These are phyloP conservation scores for Ceraclea dissimilis DNA, from an alignment of 2,888 invertebrate species.

Conservation along the genomic window DNA sequence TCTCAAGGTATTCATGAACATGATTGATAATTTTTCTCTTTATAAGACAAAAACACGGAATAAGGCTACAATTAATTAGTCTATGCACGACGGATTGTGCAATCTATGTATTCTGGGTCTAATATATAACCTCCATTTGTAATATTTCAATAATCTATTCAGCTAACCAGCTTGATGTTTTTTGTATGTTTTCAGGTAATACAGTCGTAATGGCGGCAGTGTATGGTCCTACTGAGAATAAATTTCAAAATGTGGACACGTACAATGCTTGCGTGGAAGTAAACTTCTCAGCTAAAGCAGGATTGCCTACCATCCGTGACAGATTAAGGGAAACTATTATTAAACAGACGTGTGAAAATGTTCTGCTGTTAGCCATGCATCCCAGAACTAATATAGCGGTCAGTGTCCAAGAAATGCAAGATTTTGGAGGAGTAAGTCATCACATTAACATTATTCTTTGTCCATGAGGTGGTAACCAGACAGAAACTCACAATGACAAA, in stretches of 20 bases:
- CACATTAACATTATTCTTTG: neutral
- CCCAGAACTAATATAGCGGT: conserved; percentile 74
- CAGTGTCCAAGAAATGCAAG: conserved; percentile 80
- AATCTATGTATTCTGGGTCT: too few species aligned
- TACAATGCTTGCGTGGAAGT: conserved; percentile 77
- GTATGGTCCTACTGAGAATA: conserved; percentile 78
- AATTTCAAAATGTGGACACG: conserved; percentile 64
- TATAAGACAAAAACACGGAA: too few species aligned
- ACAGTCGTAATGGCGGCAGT: conserved; percentile 70
- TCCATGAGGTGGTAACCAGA: neutral
- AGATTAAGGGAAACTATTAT: conserved; percentile 69
- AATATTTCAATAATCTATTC: too few species aligned
- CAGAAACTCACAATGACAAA: too few species aligned
- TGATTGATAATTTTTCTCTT: too few species aligned
- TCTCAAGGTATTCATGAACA: conserved; percentile 55
- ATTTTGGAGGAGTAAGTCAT: conserved; percentile 62
- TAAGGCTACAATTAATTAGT: too few species aligned
- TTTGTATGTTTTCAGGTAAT: conserved; percentile 60
- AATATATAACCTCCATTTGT: too few species aligned
- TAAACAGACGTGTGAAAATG: conserved; percentile 67
- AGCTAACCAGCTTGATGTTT: too few species aligned
- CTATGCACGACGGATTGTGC: too few species aligned
- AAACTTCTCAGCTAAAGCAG: conserved; percentile 66
- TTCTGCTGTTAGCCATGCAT: conserved; percentile 62
- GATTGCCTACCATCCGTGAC: conserved; percentile 62